Base-by-base conservation (phyloP, 30 jellyfish, hydroid and myxozoan species). In the Cassiopea andromeda region DNA sequence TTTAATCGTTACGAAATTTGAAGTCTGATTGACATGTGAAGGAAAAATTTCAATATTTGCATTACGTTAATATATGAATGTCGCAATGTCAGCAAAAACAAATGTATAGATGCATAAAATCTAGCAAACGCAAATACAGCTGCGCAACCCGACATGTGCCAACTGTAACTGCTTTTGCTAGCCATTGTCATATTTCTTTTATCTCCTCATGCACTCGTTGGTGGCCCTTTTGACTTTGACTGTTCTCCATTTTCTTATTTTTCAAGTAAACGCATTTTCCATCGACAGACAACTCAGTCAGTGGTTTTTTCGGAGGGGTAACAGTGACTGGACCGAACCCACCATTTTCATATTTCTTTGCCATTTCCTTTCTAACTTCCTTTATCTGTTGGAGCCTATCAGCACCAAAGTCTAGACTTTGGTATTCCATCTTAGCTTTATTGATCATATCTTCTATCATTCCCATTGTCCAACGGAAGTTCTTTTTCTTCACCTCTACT, bases 121-220 rank as follows among this genome's bases (percentile, higher is more conserved):
- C 38, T 27, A 27, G 38, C 38, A 27, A 27, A 27, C 38, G 38
- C 0, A 27, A 27, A 27, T 27, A 27, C 38, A 27, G 38, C 38
- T 0, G 0, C 38, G 38, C 38, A 27, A 27, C 38, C 38, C 38
- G 38, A 27, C 91, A 16, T 13, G 79, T 71, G 47, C 96, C 96
- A 46, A 48, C 47, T 27, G 90, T 81, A 47, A 72, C 90, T 46
- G 92, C 92, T 61, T 58, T 73, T 57, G 92, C 82, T 60, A 73
- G 81, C 46, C 84, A 59, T 60, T 89, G 96, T 44, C 92, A 61
- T 15, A 89, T 81, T 75, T 80, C 92, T 69, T 89, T 89, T 27
- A 89, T 71, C 81, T 89, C 81, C 67, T 80, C 96, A 45, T 69
- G 89, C 77, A 89, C 89, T 7, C 87, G 12, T 38, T 73, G 58